These are phyloP conservation scores for Muscicapa adusta DNA, from an alignment of 2,113 vertebrate species.

Conservation along the genomic window DNA sequence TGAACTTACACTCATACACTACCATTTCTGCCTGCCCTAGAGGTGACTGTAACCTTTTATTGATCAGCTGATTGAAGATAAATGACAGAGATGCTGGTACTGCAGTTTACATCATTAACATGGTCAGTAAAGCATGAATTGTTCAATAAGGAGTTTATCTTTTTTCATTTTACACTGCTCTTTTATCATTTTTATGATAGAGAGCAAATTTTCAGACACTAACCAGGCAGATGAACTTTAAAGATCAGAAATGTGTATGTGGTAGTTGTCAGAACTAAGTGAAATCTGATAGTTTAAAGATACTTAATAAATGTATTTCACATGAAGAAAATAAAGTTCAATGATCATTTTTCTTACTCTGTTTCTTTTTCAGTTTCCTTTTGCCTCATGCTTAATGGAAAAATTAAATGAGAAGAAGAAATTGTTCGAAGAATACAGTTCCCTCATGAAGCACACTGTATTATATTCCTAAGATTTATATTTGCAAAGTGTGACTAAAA, in stretches of 20 bases:
- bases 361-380: constrained; percentile 85
- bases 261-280: constrained; percentile 52
- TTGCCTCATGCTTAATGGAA: constrained; percentile 84
- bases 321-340: constrained; percentile 50
- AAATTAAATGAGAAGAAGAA: constrained; percentile 92
- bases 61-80: constrained; percentile 80
- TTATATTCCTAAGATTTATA: constrained; percentile 8
- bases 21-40: constrained; percentile 65
- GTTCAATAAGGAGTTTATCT: constrained; percentile 81
- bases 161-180: constrained; percentile 77
- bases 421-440: constrained; percentile 85
- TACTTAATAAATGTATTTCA: constrained; percentile 55
- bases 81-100: constrained; percentile 77
- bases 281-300: constrained; percentile 63
- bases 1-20: constrained; percentile 38
- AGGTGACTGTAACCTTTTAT: constrained; percentile 79
- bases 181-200: constrained; percentile 78
- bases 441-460: constrained; percentile 75
- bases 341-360: constrained; percentile 65
- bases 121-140: constrained; percentile 82
- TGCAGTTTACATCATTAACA: constrained; percentile 85
- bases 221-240: constrained; percentile 65
- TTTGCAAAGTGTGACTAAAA: constrained; percentile 15
- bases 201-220: constrained; percentile 64
- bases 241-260: constrained; percentile 37